Base-by-base conservation (phyloP, 2,113 vertebrate genomes). In the Machaerirhynchus nigripectus region DNA sequence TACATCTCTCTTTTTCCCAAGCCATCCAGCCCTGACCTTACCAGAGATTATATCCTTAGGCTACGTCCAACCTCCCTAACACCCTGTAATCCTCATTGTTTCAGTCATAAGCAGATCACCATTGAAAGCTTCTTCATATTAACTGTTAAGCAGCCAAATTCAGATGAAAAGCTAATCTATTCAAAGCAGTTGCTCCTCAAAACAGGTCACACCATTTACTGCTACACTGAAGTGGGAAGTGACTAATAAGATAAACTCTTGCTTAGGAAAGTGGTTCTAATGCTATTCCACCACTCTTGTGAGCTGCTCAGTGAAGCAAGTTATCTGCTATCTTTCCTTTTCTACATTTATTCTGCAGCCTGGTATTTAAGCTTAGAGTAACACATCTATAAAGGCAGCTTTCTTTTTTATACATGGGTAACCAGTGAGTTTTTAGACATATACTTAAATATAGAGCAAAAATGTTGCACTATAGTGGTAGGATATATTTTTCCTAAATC, bases 21-120 rank as follows among this genome's bases (percentile, higher is more conserved):
- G 40, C 65, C 67, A 94, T 89, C 73, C 93, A 95, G 84, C 87
- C 89, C 93, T 95, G 77, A 96, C 91, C 46, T 95, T 90, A 89
- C 44, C 37, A 69, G 61, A 91, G 84, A 89, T 93, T 96, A 85
- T 56, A 94, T 71, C 94, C 91, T 93, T 65, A 85, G 77, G 91
- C 78, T 79, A 82, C 2, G 0, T 95, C 70, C 84, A 95, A 68
- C 84, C 87, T 94, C 76, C 47, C 71, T 86, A 92, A 73, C 53
- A 65, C 67, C 35, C 53, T 83, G 16, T 87, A 90, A 95, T 89
- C 89, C 50, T 71, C 78, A 65, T 87, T 95, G 93, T 94, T 96
- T 95, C 70, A 65, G 61, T 79, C 46, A 33, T 73, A 89, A 93
- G 69, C 26, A 82, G 84, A 93, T 87, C 74, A 60, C 44, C 42